Conservation (phyloP, 2,888 invertebrate species). For the Thecophora atra region DNA sequence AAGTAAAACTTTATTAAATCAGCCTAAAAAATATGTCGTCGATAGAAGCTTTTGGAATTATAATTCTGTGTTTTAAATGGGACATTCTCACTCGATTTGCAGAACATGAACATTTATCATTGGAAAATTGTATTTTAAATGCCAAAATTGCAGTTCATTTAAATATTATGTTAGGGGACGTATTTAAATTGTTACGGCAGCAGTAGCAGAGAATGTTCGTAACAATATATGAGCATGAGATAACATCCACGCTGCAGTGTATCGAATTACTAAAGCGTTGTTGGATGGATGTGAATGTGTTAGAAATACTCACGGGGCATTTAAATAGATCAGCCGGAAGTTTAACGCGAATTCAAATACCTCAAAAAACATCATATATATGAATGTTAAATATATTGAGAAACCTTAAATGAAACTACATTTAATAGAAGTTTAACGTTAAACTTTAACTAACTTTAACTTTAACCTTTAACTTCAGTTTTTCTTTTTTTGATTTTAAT, state of each 20-base stretch:
- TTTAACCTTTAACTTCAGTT: no score
- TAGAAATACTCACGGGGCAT: background rate
- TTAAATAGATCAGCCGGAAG: background rate
- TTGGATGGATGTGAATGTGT: background rate
- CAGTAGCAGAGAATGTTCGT: background rate
- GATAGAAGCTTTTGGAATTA: no score
- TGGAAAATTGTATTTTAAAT: background rate
- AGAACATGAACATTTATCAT: no score
- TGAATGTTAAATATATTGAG: no score
- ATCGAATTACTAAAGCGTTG: constrained; percentile 11
- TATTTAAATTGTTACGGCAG: background rate
- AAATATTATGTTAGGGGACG: background rate
- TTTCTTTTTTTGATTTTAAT: no score
- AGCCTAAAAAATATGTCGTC: no score
- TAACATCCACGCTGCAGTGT: background rate
- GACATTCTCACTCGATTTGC: no score
- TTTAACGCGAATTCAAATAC: background rate
- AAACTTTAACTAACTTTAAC: no score
- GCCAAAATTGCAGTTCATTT: background rate
- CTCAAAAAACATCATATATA: no score
- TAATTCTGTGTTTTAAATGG: no score
- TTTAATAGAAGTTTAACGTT: no score
- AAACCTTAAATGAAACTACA: background rate
- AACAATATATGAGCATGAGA: background rate
- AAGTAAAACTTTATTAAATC: no score